phyloP scores from a whole-genome alignment of 2,797 vertebrate genomes.

The Amblyraja radiata region DNA sequence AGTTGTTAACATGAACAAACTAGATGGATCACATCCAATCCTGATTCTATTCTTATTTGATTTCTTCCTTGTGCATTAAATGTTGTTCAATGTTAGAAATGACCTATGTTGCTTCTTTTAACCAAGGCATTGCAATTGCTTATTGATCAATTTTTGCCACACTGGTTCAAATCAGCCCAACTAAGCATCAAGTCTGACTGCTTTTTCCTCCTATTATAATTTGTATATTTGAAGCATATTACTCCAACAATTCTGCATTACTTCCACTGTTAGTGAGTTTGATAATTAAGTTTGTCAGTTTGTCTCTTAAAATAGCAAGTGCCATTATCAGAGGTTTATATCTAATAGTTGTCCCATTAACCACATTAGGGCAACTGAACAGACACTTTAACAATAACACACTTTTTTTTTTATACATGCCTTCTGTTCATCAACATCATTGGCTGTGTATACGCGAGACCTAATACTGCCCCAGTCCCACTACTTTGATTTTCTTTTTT shows the following conservation, averaged over 20 bases:
- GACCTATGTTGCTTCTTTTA: not conserved
- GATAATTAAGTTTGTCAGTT: not conserved
- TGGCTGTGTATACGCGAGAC: too few species aligned
- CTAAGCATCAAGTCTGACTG: not conserved
- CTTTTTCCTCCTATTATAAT: not conserved
- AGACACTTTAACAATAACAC: not conserved
- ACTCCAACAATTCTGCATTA: not conserved
- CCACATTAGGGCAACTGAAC: not conserved
- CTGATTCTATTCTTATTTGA: not conserved
- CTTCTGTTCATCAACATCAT: not conserved
- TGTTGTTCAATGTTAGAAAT: too few species aligned
- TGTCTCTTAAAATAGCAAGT: not conserved
- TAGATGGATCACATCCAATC: not conserved
- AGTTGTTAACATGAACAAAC: not conserved
- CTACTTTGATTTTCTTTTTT: not conserved
- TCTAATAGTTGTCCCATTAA: not conserved
- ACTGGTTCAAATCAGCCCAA: too few species aligned
- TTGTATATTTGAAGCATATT: not conserved
- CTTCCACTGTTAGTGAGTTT: not conserved
- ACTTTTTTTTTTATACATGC: not conserved
- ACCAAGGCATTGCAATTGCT: not conserved
- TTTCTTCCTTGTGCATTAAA: not conserved
- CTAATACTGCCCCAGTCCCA: too few species aligned
- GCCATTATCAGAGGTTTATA: not conserved
- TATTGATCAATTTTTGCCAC: not conserved